Evolutionary conservation across 2,888 invertebrate species (phyloP).

Genomic region (Drosophila kokeensis): DNA sequence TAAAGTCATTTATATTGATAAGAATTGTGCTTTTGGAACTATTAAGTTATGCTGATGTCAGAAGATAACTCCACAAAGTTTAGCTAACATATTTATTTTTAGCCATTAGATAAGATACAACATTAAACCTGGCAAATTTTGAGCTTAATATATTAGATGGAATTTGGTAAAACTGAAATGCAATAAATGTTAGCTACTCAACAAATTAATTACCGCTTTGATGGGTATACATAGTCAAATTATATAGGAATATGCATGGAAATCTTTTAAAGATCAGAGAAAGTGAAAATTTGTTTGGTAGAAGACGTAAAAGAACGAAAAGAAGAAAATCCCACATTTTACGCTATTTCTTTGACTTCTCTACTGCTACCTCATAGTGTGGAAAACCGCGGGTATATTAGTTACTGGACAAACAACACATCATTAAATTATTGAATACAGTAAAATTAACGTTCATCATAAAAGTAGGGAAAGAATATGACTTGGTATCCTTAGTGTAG

Average conservation of each 20-base stretch:
- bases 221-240: neutral
- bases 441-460: neutral
- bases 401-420: neutral
- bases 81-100: constrained; percentile 1
- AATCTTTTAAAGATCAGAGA: neutral
- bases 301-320: neutral
- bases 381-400: constrained; percentile 1
- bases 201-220: neutral
- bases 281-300: constrained; percentile 5
- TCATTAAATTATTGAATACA: neutral
- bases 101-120: constrained; percentile 4
- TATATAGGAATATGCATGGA: neutral
- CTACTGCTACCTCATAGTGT: neutral
- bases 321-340: constrained; percentile 9
- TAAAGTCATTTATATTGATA: neutral
- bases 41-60: neutral
- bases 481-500: neutral
- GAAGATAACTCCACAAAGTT: neutral
- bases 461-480: neutral
- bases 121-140: neutral
- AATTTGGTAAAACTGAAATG: neutral
- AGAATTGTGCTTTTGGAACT: neutral
- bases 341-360: neutral
- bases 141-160: neutral
- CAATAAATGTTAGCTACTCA: neutral